Evolutionary conservation across 2,888 invertebrate species (phyloP), one percentile per base, ranked within the genome.

Genomic region (Drosophila subquinaria): DNA sequence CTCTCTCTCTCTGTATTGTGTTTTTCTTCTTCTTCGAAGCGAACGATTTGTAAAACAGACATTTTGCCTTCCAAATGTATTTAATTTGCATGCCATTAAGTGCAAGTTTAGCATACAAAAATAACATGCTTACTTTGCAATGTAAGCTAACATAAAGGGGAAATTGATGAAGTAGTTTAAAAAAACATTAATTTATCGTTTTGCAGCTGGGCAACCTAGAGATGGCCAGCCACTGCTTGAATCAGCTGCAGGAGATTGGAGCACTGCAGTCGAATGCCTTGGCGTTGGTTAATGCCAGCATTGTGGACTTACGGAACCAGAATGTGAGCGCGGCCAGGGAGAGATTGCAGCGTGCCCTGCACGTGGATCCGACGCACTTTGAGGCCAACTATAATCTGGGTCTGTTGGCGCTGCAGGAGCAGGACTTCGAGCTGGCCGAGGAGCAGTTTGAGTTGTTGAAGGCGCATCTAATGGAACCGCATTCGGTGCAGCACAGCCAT

Each of bases 321-420:
- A 95, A 97, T 73, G 93, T 94, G 48, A 95, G 95, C 70, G 95
- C 95, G 82, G 97, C 97, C 0, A 94, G 95, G 71, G 95, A 95
- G 80, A 95, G 95, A 87, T 95, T 96, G 81, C 94, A 95, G 62
- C 95, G 95, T 77, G 97, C 98, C 0, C 92, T 98, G 42, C 95
- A 96, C 80, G 95, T 95, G 87, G 97, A 97, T 85, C 95, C 97
- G 0, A 95, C 96, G 30, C 97, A 96, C 90, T 96, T 97, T 36
- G 97, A 97, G 93, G 97, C 97, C 1, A 94, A 96, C 36, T 97
- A 96, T 90, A 97, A 97, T 93, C 93, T 97, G 68, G 97, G 97
- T 93, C 90, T 92, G 23, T 72, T 92, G 38, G 89, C 89, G 3
- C 66, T 91, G 56, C 92, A 82, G 69, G 94, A 95, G 47, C 94